A percentile compares a stretch with the other conserved stretches of the same genome.
These are phyloP conservation scores for Pollenia angustigena DNA, from an alignment of 2,888 invertebrate species.

Conservation along the genomic window DNA sequence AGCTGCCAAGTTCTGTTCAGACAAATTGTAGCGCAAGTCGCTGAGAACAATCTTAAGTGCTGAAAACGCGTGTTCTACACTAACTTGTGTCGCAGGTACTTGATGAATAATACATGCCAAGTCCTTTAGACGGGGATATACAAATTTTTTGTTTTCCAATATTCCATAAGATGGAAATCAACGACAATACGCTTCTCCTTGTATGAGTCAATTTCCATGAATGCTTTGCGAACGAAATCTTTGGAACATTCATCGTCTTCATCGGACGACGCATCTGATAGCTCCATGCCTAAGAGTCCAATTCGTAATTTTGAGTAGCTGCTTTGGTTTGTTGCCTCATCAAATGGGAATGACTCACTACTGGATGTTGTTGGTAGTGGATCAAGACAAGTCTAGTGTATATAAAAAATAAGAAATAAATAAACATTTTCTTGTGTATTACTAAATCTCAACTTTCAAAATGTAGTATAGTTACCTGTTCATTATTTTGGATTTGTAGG, in stretches of 20 bases:
- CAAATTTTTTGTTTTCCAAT: too few species aligned
- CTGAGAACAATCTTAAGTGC: too few species aligned
- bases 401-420: conserved; percentile 29
- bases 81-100: too few species aligned
- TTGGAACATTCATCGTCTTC: background rate
- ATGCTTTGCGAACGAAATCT: too few species aligned
- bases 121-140: too few species aligned
- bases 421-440: conserved; percentile 38
- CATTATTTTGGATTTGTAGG: conserved; percentile 17
- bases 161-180: too few species aligned
- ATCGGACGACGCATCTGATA: conserved; percentile 11
- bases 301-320: background rate
- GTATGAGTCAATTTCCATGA: too few species aligned
- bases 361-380: conserved; percentile 3
- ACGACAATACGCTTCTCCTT: too few species aligned
- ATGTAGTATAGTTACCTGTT: conserved; percentile 30
- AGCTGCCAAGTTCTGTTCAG: too few species aligned
- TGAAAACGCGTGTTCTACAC: too few species aligned
- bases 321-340: conserved; percentile 1
- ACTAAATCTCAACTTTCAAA: conserved; percentile 34
- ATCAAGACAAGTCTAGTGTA: conserved; percentile 7
- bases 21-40: too few species aligned
- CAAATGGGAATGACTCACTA: background rate
- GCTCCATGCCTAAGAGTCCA: conserved; percentile 5
- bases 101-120: too few species aligned